Conservation (phyloP, 1,140 invertebrate species). For the Drosophila chauvacae region DNA sequence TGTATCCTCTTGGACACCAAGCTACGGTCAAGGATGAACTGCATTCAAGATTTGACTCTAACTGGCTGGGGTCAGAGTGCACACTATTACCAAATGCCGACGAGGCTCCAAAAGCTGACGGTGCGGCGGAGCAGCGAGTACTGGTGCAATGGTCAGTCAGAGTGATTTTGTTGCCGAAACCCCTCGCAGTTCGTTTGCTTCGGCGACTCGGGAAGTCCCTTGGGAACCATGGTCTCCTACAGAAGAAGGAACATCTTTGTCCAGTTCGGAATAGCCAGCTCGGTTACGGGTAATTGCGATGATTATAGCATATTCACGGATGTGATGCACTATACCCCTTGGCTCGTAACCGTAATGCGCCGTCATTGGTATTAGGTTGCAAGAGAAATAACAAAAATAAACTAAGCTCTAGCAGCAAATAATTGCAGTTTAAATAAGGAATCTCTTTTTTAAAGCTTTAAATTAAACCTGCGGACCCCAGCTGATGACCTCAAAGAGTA, state of each 20-base stretch:
- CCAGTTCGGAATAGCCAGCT: slow-evolving; percentile 10
- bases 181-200: slow-evolving; percentile 4
- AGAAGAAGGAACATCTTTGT: neutral
- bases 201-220: slow-evolving; percentile 12
- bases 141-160: neutral
- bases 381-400: neutral
- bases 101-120: slow-evolving; percentile 1
- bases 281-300: slow-evolving; percentile 2
- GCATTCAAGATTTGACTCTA: neutral
- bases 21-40: neutral
- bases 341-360: neutral
- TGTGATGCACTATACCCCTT: neutral
- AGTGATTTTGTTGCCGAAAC: neutral
- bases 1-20: slow-evolving; percentile 1
- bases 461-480: slow-evolving; percentile 57
- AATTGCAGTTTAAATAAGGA: neutral
- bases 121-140: neutral
- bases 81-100: neutral
- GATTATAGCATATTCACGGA: slow-evolving; percentile 9
- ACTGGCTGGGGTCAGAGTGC: slow-evolving; percentile 18
- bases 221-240: neutral
- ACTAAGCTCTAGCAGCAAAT: neutral
- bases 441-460: neutral
- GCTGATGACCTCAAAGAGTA: slow-evolving; percentile 61
- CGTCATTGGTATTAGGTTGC: neutral